Conservation (phyloP, 2,797 vertebrate genomes). For the Phyllotis vaccarum region DNA sequence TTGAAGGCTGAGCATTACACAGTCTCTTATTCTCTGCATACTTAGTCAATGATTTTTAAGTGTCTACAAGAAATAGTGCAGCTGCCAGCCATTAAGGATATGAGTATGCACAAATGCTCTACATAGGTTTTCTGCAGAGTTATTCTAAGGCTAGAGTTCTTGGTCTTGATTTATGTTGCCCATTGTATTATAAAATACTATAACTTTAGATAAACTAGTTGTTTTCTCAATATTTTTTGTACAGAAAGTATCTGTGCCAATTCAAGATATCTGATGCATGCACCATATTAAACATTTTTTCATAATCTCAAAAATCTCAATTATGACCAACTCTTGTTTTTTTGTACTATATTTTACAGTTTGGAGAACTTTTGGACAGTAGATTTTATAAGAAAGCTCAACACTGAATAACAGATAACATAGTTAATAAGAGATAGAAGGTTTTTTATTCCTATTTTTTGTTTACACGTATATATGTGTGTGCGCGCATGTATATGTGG, state of each 20-base stretch:
- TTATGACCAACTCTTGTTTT: conserved; percentile 10
- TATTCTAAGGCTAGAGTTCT: neutral
- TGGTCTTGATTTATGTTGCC: neutral
- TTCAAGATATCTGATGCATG: neutral
- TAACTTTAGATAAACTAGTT: neutral
- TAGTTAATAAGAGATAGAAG: neutral
- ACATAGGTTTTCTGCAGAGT: neutral
- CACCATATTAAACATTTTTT: neutral
- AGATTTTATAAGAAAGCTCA: neutral
- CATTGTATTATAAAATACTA: neutral
- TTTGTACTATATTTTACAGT: neutral
- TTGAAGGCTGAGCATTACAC: neutral
- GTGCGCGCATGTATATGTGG: neutral
- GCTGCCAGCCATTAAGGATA: neutral
- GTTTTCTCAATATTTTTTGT: neutral
- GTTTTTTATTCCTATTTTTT: neutral
- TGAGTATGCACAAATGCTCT: neutral
- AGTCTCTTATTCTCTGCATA: neutral
- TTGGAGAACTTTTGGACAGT: neutral
- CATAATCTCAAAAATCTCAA: neutral
- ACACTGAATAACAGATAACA: neutral
- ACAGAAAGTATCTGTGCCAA: neutral
- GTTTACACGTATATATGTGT: neutral
- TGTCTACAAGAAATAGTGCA: neutral
- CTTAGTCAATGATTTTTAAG: neutral